phyloP scores from a whole-genome alignment of 2,888 invertebrate species.

The Lasioglossum villosulum region DNA sequence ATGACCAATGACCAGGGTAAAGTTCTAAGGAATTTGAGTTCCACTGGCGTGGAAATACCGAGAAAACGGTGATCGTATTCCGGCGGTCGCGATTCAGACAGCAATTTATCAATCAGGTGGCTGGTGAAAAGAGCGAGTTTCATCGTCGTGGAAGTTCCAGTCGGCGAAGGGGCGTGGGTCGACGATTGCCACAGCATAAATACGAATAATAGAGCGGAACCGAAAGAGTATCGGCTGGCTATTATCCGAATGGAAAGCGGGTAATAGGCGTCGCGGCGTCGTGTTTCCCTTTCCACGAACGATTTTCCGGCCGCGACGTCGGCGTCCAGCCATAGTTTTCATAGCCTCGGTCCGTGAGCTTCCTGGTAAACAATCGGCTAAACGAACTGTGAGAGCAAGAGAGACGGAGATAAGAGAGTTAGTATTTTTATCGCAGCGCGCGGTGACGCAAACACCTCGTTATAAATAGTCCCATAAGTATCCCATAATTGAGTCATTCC shows the following conservation, averaged over 20 bases:
- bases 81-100: neutral
- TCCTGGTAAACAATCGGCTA: conserved; percentile 28
- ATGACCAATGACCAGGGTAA: neutral
- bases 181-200: conserved; percentile 20
- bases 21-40: neutral
- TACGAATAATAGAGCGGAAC: conserved; percentile 39
- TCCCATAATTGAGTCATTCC: conserved; percentile 43
- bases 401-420: neutral
- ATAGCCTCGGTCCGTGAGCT: neutral
- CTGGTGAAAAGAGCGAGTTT: conserved; percentile 16
- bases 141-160: conserved; percentile 4
- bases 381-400: neutral
- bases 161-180: neutral
- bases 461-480: conserved; percentile 45
- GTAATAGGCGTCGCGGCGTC: conserved; percentile 4
- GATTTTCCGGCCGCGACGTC: neutral
- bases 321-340: neutral
- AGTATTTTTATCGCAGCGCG: conserved; percentile 42
- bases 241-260: conserved; percentile 31
- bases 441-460: conserved; percentile 33
- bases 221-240: conserved; percentile 23
- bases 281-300: conserved; percentile 16
- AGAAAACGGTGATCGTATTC: neutral
- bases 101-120: conserved; percentile 12
- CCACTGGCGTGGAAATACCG: neutral